Percentiles rank a stretch among this genome's conserved stretches.
Conservation (phyloP, 2,113 vertebrate species). For the Muntiacus muntjak region DNA sequence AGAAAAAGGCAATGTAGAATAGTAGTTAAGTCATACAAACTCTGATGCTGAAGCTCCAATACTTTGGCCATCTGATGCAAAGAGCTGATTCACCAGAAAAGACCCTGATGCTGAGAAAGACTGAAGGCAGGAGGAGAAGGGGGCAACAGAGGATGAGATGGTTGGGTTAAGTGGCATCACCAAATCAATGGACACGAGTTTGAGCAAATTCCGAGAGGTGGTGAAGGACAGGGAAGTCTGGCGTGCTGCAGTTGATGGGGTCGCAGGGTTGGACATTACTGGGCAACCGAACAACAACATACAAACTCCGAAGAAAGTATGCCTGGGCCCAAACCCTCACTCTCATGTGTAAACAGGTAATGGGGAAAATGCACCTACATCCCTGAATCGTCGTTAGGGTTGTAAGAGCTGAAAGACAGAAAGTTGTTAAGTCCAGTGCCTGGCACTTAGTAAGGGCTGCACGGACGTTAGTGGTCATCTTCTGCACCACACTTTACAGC, state of each 20-base stretch:
- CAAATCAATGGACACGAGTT: neutral
- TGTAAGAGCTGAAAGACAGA: neutral
- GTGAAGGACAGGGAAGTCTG: neutral
- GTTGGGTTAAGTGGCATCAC: neutral
- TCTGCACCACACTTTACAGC: neutral
- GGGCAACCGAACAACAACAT: fast-evolving
- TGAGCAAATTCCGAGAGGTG: neutral
- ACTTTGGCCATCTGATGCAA: neutral
- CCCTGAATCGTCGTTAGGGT: neutral
- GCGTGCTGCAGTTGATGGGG: neutral
- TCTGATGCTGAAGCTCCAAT: neutral
- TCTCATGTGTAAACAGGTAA: neutral
- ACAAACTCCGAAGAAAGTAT: neutral
- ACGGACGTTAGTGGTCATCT: fast-evolving
- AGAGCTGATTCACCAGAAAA: neutral
- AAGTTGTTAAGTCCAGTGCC: neutral
- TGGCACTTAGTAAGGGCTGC: neutral
- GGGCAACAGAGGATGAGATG: neutral
- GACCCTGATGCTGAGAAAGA: neutral
- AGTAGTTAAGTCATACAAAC: too few species aligned
- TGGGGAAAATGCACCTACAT: neutral
- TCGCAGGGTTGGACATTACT: neutral
- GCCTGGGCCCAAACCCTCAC: neutral
- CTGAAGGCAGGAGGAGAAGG: neutral
- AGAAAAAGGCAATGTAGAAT: neutral